Conservation (phyloP, 1,140 invertebrate genomes). For the Drosophila nikananu region DNA sequence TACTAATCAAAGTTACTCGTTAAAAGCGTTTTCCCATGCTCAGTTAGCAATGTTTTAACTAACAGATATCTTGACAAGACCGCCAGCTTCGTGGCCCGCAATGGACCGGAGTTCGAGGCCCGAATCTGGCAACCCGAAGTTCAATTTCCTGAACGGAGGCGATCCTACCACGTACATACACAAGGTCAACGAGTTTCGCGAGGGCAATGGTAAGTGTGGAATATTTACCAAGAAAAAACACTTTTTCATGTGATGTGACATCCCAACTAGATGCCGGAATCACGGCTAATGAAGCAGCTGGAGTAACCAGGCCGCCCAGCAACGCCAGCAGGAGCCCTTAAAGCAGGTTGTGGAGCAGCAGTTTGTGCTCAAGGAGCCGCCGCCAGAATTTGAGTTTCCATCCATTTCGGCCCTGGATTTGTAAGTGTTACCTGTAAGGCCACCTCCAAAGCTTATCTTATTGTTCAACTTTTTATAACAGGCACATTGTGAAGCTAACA, state of each 20-base stretch:
- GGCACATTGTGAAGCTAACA: constrained; percentile 98
- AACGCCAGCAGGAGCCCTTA: constrained; percentile 94
- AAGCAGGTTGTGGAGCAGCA: constrained; percentile 94
- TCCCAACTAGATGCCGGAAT: constrained; percentile 52
- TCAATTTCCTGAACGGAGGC: constrained; percentile 97
- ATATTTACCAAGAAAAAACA: not conserved
- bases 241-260: not conserved
- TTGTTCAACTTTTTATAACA: constrained; percentile 85
- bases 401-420: constrained; percentile 99
- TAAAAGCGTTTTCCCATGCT: constrained; percentile 59
- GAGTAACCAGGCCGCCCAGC: constrained; percentile 90
- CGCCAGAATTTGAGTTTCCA: constrained; percentile 98
- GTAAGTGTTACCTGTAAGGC: constrained; percentile 84
- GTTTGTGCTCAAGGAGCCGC: constrained; percentile 97
- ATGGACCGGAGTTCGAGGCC: constrained; percentile 99
- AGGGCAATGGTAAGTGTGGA: constrained; percentile 90
- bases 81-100: constrained; percentile 98
- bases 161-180: constrained; percentile 99
- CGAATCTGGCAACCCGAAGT: constrained; percentile 98
- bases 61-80: constrained; percentile 98
- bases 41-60: constrained; percentile 39
- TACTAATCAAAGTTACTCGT: not conserved
- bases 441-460: not conserved
- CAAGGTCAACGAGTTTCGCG: constrained; percentile 98
- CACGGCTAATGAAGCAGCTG: constrained; percentile 85